Percentiles rank a stretch among this genome's conserved stretches.
Conservation (phyloP, 1,140 invertebrate genomes). For the Adelges cooleyi region DNA sequence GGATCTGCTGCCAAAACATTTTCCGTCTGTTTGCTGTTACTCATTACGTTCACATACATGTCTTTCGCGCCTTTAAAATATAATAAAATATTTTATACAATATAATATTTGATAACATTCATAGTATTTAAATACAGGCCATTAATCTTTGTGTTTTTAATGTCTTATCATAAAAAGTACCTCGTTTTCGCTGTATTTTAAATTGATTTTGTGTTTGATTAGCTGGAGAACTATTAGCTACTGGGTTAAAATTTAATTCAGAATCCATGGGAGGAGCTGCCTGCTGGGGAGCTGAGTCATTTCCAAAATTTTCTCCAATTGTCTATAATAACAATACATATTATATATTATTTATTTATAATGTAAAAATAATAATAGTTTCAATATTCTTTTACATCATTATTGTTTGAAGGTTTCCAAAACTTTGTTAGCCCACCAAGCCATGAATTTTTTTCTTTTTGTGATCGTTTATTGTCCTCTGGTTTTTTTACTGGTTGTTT, state of each 20-base stretch:
- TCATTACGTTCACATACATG: conserved; percentile 25
- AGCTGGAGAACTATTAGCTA: conserved; percentile 19
- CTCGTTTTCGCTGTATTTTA: conserved; percentile 24
- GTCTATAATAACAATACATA: neutral
- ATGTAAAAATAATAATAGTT: too few species aligned
- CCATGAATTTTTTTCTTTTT: conserved; percentile 23
- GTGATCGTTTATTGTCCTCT: neutral
- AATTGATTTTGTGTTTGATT: conserved; percentile 20
- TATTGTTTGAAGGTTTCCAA: conserved; percentile 21
- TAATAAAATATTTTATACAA: too few species aligned
- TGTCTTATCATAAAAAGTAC: neutral
- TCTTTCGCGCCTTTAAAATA: neutral
- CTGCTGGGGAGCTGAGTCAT: neutral
- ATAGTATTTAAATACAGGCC: too few species aligned
- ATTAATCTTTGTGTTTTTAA: neutral
- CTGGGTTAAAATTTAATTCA: conserved; percentile 15
- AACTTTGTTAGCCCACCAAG: conserved; percentile 15
- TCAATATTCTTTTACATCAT: neutral
- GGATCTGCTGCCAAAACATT: conserved; percentile 20
- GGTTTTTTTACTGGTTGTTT: neutral
- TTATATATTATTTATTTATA: neutral
- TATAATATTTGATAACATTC: too few species aligned
- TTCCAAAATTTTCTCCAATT: neutral
- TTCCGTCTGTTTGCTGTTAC: conserved; percentile 3
- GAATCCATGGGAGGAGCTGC: conserved; percentile 17